Base-by-base conservation (phyloP, 2,797 vertebrate genomes). In the Menidia menidia region DNA sequence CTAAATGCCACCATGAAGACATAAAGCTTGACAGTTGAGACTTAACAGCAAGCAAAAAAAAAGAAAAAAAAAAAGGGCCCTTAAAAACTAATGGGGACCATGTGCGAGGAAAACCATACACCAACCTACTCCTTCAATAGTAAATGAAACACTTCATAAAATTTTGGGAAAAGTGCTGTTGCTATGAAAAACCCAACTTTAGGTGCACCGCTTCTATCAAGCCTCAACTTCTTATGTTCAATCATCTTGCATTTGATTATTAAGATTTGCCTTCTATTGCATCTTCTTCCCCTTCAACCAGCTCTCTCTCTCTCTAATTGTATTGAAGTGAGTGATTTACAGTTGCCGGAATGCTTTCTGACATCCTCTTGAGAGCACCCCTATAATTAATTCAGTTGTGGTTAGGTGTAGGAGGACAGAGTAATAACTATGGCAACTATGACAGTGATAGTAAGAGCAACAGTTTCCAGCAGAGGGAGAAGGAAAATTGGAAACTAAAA, bases 121-220 rank as follows among this genome's bases (percentile, higher is more conserved):
- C 66, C 71, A 76, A 63, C 73, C 70, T 78, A 87, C 81, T 74
- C 78, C 62, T 68, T 68, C 66, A 25, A 66, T 82, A 63, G 71
- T 75, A 77, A 90, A 92, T 91, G 88, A 91, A 92, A 91, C 89
- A 92, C 92, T 6, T 84, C 74, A 75, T 92, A 87, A 92, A 92
- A 87, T 58, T 18, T 19, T 6, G 59, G 74, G 71, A 77, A 39
- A 68, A 68, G 47, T 35, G 25, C 60, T 58, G 61, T 66, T 54
- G 55, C 41, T 19, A 42, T 50, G 33, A 71, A 76, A 68, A 64
- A 41, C 57, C 39, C 68, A 64, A 64, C 44, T 52, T 54, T 39
- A 25, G 11, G 52, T 16, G 68, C 35, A 19, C 41, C 16, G 2
- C 16, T 44, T 16, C 64, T 25, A 33, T 53, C 47, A 47, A 18